Conservation (phyloP, 2,888 invertebrate genomes). For the Serripes groenlandicus region DNA sequence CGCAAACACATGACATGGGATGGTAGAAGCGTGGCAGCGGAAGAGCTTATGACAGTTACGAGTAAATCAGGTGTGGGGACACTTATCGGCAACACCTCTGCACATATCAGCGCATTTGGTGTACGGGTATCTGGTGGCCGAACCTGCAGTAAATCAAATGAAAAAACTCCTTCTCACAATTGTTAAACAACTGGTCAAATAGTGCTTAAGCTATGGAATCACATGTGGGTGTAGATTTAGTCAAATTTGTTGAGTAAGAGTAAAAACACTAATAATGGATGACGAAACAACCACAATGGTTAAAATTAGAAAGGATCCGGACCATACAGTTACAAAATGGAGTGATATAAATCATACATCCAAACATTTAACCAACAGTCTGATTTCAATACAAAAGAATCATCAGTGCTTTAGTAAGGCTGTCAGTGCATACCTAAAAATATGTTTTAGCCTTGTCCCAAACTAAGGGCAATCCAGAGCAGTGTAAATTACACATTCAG, state of each 20-base stretch:
- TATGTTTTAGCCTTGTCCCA: constrained; percentile 53
- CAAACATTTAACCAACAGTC: constrained; percentile 47
- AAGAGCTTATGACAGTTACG: no score
- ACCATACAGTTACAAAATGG: constrained; percentile 47
- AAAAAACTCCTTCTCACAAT: constrained; percentile 22
- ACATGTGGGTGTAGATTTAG: constrained; percentile 32
- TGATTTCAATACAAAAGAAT: constrained; percentile 51
- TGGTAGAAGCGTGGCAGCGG: no score
- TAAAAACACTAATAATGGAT: constrained; percentile 49
- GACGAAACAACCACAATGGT: constrained; percentile 60
- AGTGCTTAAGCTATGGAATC: constrained; percentile 60
- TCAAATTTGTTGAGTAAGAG: constrained; percentile 44
- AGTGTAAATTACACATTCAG: constrained; percentile 1
- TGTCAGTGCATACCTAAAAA: constrained; percentile 38
- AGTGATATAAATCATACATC: constrained; percentile 51
- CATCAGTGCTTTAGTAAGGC: constrained; percentile 42
- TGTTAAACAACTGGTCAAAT: constrained; percentile 44
- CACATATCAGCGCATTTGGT: no score
- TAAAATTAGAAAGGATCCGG: constrained; percentile 21
- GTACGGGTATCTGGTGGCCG: no score
- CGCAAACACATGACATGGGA: no score
- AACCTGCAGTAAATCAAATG: no score
- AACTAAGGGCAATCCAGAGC: constrained; percentile 33
- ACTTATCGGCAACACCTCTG: no score
- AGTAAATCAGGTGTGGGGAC: no score